phyloP scores from a whole-genome alignment of 2,888 invertebrate genomes.

The Leucophenga montana region DNA sequence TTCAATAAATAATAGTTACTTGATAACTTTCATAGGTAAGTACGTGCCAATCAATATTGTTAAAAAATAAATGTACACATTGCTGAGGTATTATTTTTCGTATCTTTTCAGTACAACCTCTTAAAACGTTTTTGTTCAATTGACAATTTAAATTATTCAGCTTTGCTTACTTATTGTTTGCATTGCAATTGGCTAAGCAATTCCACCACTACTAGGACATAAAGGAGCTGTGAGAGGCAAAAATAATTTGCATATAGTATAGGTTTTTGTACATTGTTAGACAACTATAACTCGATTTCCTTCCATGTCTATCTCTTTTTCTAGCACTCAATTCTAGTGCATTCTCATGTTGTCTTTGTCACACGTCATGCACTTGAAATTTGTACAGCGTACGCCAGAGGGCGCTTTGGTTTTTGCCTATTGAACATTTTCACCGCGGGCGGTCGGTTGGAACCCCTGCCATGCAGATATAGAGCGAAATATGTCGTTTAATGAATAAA shows the following conservation, averaged over 20 bases:
- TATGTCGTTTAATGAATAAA: too few relatives aligned
- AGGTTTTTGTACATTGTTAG: conserved; percentile 1
- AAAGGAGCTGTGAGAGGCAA: conserved; percentile 25
- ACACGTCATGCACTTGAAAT: neutral
- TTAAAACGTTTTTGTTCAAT: conserved; percentile 46
- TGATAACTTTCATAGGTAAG: too few relatives aligned
- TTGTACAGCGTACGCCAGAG: neutral
- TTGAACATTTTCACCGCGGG: too few relatives aligned
- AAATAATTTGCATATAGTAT: neutral
- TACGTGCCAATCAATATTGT: too few relatives aligned
- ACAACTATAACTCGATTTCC: neutral
- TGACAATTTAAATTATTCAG: conserved; percentile 64
- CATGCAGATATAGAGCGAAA: too few relatives aligned
- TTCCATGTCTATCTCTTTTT: neutral
- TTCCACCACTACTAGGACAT: neutral
- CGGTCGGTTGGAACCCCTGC: too few relatives aligned
- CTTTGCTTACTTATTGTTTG: conserved; percentile 42
- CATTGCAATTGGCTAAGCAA: conserved; percentile 33
- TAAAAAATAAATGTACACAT: too few relatives aligned
- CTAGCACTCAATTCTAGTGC: too few relatives aligned
- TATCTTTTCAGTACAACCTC: too few relatives aligned
- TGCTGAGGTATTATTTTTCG: too few relatives aligned
- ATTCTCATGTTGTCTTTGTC: too few relatives aligned
- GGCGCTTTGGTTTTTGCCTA: neutral
- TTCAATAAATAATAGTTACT: too few relatives aligned